Percentiles rank a stretch among this genome's conserved stretches.
Evolutionary conservation across 2,888 invertebrate species (phyloP).

Genomic region (Diplolepis rosae): DNA sequence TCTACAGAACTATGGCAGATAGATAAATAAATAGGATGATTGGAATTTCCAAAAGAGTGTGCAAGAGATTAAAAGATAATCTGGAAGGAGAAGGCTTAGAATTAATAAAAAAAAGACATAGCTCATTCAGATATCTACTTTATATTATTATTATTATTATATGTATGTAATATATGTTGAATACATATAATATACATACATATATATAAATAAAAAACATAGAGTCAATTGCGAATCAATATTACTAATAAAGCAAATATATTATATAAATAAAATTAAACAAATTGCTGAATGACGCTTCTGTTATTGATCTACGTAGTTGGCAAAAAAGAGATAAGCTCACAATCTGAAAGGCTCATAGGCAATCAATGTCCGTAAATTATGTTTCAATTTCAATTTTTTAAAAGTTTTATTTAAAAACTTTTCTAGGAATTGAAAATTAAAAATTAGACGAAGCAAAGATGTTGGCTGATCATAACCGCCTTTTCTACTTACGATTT

Average conservation of each 20-base stretch:
- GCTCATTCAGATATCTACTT: conserved; percentile 51
- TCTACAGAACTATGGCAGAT: not conserved
- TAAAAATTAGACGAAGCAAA: not conserved
- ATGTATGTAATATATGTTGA: too few relatives aligned
- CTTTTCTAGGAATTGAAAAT: not conserved
- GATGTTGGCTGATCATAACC: not conserved
- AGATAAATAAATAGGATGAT: not conserved
- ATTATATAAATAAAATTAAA: conserved; percentile 45
- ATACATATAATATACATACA: conserved; percentile 45
- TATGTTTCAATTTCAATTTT: not conserved
- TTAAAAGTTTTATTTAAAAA: not conserved
- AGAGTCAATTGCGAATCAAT: conserved; percentile 67
- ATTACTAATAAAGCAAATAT: conserved; percentile 57
- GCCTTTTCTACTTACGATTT: not conserved
- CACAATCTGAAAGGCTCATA: conserved; percentile 22
- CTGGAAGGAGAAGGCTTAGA: conserved; percentile 24
- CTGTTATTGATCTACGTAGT: conserved; percentile 24
- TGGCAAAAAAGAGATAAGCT: conserved; percentile 18
- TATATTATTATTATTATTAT: conserved; percentile 41
- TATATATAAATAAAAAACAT: conserved; percentile 47
- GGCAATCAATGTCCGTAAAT: conserved; percentile 27
- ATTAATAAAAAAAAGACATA: conserved; percentile 35
- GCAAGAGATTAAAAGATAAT: conserved; percentile 33
- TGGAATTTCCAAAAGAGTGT: conserved; percentile 1
- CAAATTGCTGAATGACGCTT: conserved; percentile 35